A percentile compares a stretch with the other conserved stretches of the same genome.
Conservation (phyloP, 2,113 vertebrate genomes). For the Oncorhynchus masou region DNA sequence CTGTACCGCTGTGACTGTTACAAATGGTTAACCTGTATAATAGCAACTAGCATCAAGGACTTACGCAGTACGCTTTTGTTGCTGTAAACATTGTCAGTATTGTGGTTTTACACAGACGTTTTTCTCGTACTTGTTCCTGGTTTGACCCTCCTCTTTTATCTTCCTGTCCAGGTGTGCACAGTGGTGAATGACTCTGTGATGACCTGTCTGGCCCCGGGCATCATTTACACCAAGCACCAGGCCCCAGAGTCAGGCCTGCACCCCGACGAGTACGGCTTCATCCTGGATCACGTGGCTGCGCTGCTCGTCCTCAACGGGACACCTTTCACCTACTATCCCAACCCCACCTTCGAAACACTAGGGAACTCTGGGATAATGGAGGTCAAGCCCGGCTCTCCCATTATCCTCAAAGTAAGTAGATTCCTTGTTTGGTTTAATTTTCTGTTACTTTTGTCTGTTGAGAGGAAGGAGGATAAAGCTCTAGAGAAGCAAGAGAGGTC, state of each 20-base stretch:
- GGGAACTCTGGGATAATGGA: slow-evolving; percentile 82
- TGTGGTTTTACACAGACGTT: too few relatives aligned
- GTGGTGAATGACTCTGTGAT: slow-evolving; percentile 84
- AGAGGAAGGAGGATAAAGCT: too few relatives aligned
- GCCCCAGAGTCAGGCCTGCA: slow-evolving; percentile 76
- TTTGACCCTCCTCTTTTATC: not conserved
- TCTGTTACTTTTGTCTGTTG: not conserved
- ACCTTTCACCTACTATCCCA: slow-evolving; percentile 85
- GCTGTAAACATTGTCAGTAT: too few relatives aligned
- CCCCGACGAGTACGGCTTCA: slow-evolving; percentile 88
- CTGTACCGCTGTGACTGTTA: too few relatives aligned
- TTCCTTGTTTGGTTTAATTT: not conserved
- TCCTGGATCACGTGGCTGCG: slow-evolving; percentile 83
- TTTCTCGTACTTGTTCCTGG: not conserved
- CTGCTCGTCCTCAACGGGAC: slow-evolving; percentile 83
- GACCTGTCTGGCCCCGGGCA: slow-evolving; percentile 85
- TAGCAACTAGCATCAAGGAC: too few relatives aligned
- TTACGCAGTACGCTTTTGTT: too few relatives aligned
- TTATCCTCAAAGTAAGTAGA: slow-evolving; percentile 83
- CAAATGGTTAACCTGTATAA: too few relatives aligned
- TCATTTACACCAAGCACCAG: slow-evolving; percentile 70
- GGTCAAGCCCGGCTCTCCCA: slow-evolving; percentile 87
- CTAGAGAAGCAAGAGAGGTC: too few relatives aligned
- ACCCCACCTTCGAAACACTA: slow-evolving; percentile 85
- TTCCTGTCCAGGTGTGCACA: slow-evolving; percentile 74